A percentile compares a stretch with the other conserved stretches of the same genome.
Evolutionary conservation across 2,888 invertebrate species (phyloP).

Genomic region (Chironomus riparius): DNA sequence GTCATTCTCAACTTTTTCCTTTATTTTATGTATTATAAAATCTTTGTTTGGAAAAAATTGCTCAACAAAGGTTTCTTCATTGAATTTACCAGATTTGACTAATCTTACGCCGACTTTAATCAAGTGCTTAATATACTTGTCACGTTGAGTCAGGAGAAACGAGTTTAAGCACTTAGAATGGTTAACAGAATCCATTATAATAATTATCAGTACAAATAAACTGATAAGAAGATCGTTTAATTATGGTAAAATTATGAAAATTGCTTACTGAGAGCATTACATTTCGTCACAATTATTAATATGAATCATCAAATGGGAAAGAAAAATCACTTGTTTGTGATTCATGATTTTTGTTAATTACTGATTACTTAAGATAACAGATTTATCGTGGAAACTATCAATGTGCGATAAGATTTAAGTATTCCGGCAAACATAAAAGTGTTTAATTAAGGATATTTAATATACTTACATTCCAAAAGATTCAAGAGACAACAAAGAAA

Average conservation of each 20-base stretch:
- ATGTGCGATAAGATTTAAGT: background rate
- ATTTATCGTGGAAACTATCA: background rate
- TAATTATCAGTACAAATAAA: background rate
- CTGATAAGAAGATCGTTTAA: background rate
- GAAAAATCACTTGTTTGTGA: background rate
- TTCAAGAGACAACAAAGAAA: constrained; percentile 19
- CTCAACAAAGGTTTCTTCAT: background rate
- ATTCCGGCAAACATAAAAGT: too few species aligned
- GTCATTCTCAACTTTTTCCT: background rate
- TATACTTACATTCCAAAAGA: background rate
- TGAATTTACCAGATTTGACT: background rate
- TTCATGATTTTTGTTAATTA: background rate
- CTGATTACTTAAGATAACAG: background rate
- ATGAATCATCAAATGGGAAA: background rate
- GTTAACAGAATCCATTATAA: background rate
- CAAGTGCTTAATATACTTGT: background rate
- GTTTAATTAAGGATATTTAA: background rate
- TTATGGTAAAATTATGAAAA: background rate
- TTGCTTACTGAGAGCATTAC: background rate
- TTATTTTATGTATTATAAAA: background rate
- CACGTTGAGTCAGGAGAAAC: background rate
- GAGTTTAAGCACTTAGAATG: background rate
- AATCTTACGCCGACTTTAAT: background rate
- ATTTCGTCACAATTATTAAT: background rate
- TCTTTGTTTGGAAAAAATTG: background rate